Evolutionary conservation across 2,888 invertebrate genomes (phyloP).

Genomic region (Ypsolopha scabrella): DNA sequence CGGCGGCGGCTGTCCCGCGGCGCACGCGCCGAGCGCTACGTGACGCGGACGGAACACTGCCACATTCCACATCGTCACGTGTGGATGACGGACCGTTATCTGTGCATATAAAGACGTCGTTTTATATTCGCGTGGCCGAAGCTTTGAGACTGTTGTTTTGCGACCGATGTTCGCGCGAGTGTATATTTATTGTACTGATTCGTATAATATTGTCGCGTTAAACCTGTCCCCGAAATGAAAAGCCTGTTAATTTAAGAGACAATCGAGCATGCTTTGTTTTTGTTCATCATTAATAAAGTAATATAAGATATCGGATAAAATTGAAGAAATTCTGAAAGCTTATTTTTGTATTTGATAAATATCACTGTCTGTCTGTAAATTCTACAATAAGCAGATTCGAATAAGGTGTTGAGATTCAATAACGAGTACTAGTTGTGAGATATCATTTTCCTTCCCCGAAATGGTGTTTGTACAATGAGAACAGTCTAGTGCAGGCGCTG

Average conservation of each 20-base stretch:
- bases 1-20: not conserved
- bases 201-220: constrained; percentile 38
- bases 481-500: constrained; percentile 54
- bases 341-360: constrained; percentile 67
- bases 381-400: constrained; percentile 42
- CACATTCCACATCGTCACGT: constrained; percentile 10
- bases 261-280: constrained; percentile 52
- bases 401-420: constrained; percentile 29
- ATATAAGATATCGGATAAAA: constrained; percentile 61
- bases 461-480: constrained; percentile 48
- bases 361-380: constrained; percentile 60
- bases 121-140: constrained; percentile 61
- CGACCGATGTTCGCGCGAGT: constrained; percentile 54
- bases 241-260: constrained; percentile 42
- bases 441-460: constrained; percentile 61
- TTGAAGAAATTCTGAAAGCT: constrained; percentile 65
- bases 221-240: constrained; percentile 36
- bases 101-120: constrained; percentile 50
- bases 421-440: constrained; percentile 38
- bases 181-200: constrained; percentile 34
- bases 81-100: constrained; percentile 31
- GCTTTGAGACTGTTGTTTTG: constrained; percentile 63
- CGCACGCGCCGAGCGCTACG: constrained; percentile 4
- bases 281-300: constrained; percentile 57
- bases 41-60: not conserved